These are phyloP conservation scores for Caenorhabditis imperialis DNA, from an alignment of 2,888 invertebrate genomes.

Conservation along the genomic window DNA sequence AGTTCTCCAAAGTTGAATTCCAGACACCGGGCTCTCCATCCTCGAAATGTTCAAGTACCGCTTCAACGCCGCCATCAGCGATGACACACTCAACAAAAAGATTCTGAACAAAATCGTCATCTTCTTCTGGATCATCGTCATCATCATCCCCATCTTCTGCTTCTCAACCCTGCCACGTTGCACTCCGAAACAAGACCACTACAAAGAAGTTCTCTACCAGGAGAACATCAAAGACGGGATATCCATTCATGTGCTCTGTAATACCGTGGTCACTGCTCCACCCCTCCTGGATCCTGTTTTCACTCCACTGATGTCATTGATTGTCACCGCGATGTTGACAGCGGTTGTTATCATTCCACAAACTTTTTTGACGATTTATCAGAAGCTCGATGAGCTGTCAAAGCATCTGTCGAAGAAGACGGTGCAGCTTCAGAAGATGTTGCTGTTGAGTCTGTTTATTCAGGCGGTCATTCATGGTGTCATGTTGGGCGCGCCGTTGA, in stretches of 20 bases:
- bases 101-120: conserved; percentile 33
- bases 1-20: not conserved
- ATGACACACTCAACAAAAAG: conserved; percentile 41
- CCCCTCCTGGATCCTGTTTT: conserved; percentile 41
- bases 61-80: conserved; percentile 31
- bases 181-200: conserved; percentile 39
- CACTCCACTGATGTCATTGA: conserved; percentile 36
- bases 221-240: conserved; percentile 7
- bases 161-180: conserved; percentile 34
- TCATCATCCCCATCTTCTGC: conserved; percentile 37
- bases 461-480: conserved; percentile 44
- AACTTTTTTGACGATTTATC: conserved; percentile 33
- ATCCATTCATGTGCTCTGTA: conserved; percentile 40
- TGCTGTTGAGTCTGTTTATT: conserved; percentile 39
- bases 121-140: conserved; percentile 43
- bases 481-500: conserved; percentile 37
- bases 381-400: conserved; percentile 31
- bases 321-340: conserved; percentile 23
- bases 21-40: conserved; percentile 42
- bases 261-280: conserved; percentile 42
- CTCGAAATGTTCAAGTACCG: conserved; percentile 46
- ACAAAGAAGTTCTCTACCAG: conserved; percentile 25
- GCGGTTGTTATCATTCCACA: conserved; percentile 34
- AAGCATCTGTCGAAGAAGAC: conserved; percentile 35
- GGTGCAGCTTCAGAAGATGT: conserved; percentile 44